phyloP scores from a whole-genome alignment of 1,140 invertebrate genomes.

The Zaprionus vittiger region DNA sequence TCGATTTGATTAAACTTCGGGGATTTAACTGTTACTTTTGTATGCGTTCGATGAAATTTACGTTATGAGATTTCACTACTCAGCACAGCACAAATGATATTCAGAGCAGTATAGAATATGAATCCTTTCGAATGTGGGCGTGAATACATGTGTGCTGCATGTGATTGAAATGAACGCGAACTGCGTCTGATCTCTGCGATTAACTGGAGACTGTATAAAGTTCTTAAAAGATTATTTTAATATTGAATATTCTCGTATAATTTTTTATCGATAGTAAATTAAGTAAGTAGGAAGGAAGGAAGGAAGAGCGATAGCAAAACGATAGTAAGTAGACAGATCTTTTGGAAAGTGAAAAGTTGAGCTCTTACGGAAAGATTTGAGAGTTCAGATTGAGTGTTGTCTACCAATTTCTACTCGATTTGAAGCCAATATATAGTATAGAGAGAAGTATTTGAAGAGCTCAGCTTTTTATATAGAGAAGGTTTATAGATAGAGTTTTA shows the following conservation, averaged over 20 bases:
- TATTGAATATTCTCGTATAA: constrained; percentile 20
- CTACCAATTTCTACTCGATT: constrained; percentile 10
- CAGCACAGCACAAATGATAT: constrained; percentile 80
- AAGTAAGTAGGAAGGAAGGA: constrained; percentile 8
- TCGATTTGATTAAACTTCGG: constrained; percentile 19
- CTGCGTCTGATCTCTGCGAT: constrained; percentile 39
- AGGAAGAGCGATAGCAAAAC: constrained; percentile 50
- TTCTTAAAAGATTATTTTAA: constrained; percentile 22
- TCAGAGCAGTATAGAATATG: constrained; percentile 27
- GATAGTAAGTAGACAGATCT: constrained; percentile 15
- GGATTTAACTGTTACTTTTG: constrained; percentile 46
- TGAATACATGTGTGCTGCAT: constrained; percentile 71
- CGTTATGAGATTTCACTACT: constrained; percentile 84
- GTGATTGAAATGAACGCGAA: constrained; percentile 26
- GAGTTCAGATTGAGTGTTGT: constrained; percentile 30
- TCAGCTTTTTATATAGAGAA: constrained; percentile 58
- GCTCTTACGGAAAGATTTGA: constrained; percentile 49
- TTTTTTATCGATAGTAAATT: not conserved
- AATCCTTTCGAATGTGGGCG: constrained; percentile 16
- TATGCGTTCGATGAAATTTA: constrained; percentile 83
- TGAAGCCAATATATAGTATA: constrained; percentile 50
- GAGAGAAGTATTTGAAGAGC: constrained; percentile 47
- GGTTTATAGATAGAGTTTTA: constrained; percentile 52
- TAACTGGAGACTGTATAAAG: constrained; percentile 28
- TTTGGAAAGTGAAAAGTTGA: constrained; percentile 63